These are phyloP conservation scores for Athripsodes cinereus DNA, from an alignment of 2,888 invertebrate species.

Conservation along the genomic window DNA sequence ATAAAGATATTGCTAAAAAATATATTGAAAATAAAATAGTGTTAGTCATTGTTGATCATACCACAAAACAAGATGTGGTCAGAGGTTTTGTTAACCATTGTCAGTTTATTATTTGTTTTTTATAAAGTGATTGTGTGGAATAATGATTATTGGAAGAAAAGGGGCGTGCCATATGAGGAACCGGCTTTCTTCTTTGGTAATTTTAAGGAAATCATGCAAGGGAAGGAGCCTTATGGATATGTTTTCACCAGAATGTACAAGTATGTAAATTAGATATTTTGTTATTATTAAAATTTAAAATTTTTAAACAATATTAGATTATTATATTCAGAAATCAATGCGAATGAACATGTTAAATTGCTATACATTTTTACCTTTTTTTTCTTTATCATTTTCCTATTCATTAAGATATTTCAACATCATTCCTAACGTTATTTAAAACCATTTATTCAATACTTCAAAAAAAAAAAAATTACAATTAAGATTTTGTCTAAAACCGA, in stretches of 20 bases:
- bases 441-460: no score
- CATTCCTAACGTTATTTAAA: no score
- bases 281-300: no score
- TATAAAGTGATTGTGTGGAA: slow-evolving; percentile 12
- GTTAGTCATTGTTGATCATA: not conserved
- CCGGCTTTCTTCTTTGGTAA: slow-evolving; percentile 18
- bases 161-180: slow-evolving; percentile 5
- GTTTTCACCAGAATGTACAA: slow-evolving; percentile 12
- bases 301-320: no score
- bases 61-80: not conserved
- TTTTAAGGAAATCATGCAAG: slow-evolving; percentile 12
- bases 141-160: slow-evolving; percentile 16
- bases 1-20: no score
- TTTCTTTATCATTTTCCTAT: no score
- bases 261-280: slow-evolving; percentile 3
- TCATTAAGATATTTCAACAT: no score
- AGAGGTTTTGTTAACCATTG: not conserved
- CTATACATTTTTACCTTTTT: no score
- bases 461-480: no score
- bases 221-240: slow-evolving; percentile 12
- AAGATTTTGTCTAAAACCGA: no score
- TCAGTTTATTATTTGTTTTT: not conserved
- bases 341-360: no score
- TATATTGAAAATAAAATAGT: not conserved
- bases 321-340: no score